Conservation (phyloP, 2,113 vertebrate species). For the Zosterops pallidus region DNA sequence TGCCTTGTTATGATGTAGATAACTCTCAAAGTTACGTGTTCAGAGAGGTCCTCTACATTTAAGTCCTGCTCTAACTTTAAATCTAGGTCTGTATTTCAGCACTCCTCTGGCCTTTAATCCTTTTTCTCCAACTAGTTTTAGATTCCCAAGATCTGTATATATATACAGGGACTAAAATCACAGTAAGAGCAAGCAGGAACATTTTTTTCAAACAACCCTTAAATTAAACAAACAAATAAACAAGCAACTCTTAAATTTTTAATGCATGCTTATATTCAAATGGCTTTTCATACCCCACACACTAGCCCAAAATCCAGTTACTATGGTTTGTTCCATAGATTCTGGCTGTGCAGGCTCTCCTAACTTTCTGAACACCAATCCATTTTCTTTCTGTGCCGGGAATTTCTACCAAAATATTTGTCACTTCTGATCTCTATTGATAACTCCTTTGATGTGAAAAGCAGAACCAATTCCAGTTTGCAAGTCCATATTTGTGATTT, state of each 20-base stretch:
- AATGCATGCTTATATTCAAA: not conserved
- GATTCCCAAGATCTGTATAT: not conserved
- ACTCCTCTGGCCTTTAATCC: not conserved
- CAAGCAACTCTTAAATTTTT: not conserved
- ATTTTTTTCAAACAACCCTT: not conserved
- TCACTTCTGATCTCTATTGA: fast-evolving
- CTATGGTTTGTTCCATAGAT: not conserved
- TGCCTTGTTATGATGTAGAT: not conserved
- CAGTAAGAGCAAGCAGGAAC: not conserved
- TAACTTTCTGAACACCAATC: not conserved
- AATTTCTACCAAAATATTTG: not conserved
- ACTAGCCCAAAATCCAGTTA: not conserved
- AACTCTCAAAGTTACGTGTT: not conserved
- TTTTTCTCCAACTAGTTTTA: not conserved
- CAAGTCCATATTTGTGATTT: not conserved
- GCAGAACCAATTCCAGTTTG: not conserved
- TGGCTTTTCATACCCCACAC: not conserved
- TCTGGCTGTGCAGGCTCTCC: not conserved
- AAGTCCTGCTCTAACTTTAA: not conserved
- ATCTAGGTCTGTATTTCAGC: not conserved
- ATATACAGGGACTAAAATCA: not conserved
- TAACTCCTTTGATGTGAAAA: not conserved
- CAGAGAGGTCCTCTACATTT: not conserved
- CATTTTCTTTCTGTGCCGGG: not conserved
- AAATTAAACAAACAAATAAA: not conserved